Base-by-base conservation (phyloP, 2,113 vertebrate species). In the Zosterops borbonicus region DNA sequence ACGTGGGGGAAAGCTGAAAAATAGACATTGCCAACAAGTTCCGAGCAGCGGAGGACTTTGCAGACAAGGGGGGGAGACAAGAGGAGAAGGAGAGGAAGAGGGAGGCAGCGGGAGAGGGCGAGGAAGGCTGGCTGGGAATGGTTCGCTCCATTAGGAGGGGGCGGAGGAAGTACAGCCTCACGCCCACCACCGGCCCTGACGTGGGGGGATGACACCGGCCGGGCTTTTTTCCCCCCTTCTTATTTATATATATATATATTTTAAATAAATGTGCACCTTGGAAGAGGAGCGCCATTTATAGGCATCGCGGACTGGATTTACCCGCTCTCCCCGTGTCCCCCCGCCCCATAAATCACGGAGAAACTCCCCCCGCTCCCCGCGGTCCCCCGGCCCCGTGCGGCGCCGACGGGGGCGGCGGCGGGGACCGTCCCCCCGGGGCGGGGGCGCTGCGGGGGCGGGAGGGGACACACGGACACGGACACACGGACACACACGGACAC, bases 11-110 rank as follows among this genome's bases (percentile, higher is more conserved):
- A 98, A 97, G 97, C 97, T 98, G 98, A 95, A 97, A 97, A 97
- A 96, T 97, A 98, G 97, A 98, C 98, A 99, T 99, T 97, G 98
- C 98, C 98, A 98, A 98, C 98, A 98, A 98, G 98, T 98, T 98
- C 97, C 96, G 77, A 95, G 97, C 98, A 96, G 97, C 96, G 94
- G 90, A 98, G 97, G 97, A 98, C 97, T 98, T 98, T 97, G 95
- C 97, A 98, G 96, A 95, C 97, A 46, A 96, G 96, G 97, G 97
- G 97, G 97, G 97, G 96, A 97, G 97, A 97, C 97, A 65, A 65
- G 96, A 96, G 90, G 85, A 94, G 89, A 96, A 83, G 79, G 91
- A 95, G 94, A 92, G 95, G 83, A 91, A 90, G 91, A 90, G 84
- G 76, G 87, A 83, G 94, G 85, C 91, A 84, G 88, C 83, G 91